Conservation (phyloP, 2,113 vertebrate species). For the Cynoglossus semilaevis region DNA sequence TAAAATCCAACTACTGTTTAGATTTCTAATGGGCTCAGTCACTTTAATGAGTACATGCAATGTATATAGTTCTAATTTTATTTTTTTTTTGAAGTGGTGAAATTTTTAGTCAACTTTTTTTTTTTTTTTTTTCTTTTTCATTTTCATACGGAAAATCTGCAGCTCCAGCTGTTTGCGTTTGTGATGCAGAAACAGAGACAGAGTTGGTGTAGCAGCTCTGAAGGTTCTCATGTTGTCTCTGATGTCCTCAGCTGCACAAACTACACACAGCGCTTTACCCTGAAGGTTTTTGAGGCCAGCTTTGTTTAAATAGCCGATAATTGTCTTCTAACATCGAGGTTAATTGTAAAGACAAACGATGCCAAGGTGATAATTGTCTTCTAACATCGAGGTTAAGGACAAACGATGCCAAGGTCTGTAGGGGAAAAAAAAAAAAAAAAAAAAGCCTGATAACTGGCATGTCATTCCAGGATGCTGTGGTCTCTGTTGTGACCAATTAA, state of each 20-base stretch:
- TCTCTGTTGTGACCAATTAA: slow-evolving; percentile 48
- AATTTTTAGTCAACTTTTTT: slow-evolving; percentile 31
- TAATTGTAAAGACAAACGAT: slow-evolving; percentile 8
- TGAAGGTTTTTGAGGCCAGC: slow-evolving; percentile 42
- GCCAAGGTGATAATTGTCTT: slow-evolving; percentile 17
- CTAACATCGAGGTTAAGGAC: slow-evolving; percentile 27
- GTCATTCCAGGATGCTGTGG: slow-evolving; percentile 59
- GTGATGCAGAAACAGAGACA: slow-evolving; percentile 11
- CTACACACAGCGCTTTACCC: slow-evolving; percentile 24
- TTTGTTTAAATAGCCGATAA: slow-evolving; percentile 25
- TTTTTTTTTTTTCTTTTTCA: slow-evolving; percentile 48
- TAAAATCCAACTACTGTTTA: slow-evolving; percentile 75
- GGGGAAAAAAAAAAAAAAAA: not conserved
- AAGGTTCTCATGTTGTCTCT: slow-evolving; percentile 26
- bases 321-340: slow-evolving; percentile 31
- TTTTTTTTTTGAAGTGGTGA: slow-evolving; percentile 54
- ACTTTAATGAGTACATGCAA: slow-evolving; percentile 77
- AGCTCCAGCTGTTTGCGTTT: slow-evolving; percentile 30
- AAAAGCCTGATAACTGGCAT: slow-evolving; percentile 31
- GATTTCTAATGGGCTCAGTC: slow-evolving; percentile 75
- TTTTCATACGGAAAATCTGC: slow-evolving; percentile 50
- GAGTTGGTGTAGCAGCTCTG: slow-evolving; percentile 48
- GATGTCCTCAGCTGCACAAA: slow-evolving; percentile 26
- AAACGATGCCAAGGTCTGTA: slow-evolving; percentile 12
- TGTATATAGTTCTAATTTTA: slow-evolving; percentile 65